Conservation (phyloP, 2,888 invertebrate species). For the Phortica magna region DNA sequence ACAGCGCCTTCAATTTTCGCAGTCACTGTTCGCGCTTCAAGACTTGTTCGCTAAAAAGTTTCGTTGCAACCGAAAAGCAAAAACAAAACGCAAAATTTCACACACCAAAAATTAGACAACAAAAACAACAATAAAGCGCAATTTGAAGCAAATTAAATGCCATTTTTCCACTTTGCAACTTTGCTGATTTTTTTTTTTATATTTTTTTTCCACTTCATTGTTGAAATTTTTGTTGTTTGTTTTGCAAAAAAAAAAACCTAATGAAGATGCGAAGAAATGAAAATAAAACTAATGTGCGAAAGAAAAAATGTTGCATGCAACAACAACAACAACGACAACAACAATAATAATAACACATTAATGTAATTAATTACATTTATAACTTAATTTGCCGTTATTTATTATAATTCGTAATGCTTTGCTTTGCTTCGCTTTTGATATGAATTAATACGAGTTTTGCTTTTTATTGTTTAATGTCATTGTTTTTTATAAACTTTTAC, state of each 20-base stretch:
- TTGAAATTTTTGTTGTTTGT: conserved; percentile 7
- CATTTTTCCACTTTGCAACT: conserved; percentile 58
- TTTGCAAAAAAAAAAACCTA: conserved; percentile 42
- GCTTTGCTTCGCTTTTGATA: background rate
- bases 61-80: background rate
- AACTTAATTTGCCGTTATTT: conserved; percentile 55
- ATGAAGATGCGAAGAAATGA: background rate
- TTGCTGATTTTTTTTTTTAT: background rate
- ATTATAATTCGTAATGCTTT: conserved; percentile 15
- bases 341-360: conserved; percentile 33
- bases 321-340: conserved; percentile 41
- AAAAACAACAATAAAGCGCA: conserved; percentile 60
- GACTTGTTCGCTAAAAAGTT: background rate
- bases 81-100: conserved; percentile 21
- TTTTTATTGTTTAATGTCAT: background rate
- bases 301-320: conserved; percentile 40
- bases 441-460: too few relatives aligned
- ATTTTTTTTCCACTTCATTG: conserved; percentile 25
- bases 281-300: background rate
- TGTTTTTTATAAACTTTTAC: background rate
- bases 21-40: background rate
- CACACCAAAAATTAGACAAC: conserved; percentile 8
- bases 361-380: conserved; percentile 66
- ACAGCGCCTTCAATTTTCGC: background rate
- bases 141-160: conserved; percentile 63